Evolutionary conservation across 2,113 vertebrate genomes (phyloP), one percentile per base, ranked within the genome.

Genomic region (Talpa occidentalis): DNA sequence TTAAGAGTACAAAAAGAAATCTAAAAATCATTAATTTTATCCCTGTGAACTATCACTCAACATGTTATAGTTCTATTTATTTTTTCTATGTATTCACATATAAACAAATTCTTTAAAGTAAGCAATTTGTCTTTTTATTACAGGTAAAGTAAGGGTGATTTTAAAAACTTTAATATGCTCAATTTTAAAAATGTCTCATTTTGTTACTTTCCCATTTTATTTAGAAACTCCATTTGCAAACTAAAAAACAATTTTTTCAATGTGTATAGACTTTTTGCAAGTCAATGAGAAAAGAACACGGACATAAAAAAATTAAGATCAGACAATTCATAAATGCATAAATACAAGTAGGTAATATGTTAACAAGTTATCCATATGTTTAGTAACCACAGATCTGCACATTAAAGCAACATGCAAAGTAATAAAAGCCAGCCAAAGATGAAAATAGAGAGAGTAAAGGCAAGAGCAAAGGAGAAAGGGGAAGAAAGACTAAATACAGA

Each of bases 141-240:
- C 2, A 78, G 10, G 24, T 44, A 69, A 90, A 37, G 44, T 80
- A 37, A 37, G 12, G 4, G 28, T 10, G 22, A 52, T 69, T 70
- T 35, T 10, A 1, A 82, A 81, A 87, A 59, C 3, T 42, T 73
- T 37, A 59, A 49, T 30, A 80, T 62, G 12, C 5, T 78, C 5
- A 69, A 32, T 47, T 88, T 91, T 67, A 82, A 69, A 9, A 76
- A 52, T n/a, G 9, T 93, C 77, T n/a, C 10, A 76, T 67, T 80
- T 81, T 54, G 5, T 69, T 91, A 52, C 14, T 44, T 79, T 74
- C 24, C 32, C 1, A 10, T 30, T 93, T 78, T 26, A 10, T 52
- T 94, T 82, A 66, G 28, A 95, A 83, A 90, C 22, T 60, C 14
- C 15, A 47, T 76, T 82, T 30, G 93, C 1, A 96, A 81, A 77